A percentile compares a stretch with the other conserved stretches of the same genome.
Conservation (phyloP, 2,797 vertebrate genomes). For the Manis crassicaudata region DNA sequence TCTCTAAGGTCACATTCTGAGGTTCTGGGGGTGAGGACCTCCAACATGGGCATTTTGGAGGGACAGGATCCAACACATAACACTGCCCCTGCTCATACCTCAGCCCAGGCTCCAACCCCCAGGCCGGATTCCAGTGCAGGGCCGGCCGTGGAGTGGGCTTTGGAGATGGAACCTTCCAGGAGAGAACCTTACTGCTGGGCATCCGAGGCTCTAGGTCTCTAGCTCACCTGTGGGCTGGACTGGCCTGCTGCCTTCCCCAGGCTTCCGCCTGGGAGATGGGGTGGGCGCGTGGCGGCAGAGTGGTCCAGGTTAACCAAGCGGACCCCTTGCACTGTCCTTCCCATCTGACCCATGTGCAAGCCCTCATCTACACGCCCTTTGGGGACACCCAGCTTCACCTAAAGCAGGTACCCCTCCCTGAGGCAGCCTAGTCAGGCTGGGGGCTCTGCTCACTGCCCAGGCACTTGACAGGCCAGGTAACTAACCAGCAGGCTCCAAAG, state of each 20-base stretch:
- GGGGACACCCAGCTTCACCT: neutral
- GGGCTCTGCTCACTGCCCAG: neutral
- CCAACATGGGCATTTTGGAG: neutral
- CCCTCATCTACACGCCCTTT: too few relatives aligned
- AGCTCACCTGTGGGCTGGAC: neutral
- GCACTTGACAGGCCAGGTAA: rapidly evolving
- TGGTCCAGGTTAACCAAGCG: neutral
- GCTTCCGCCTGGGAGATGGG: neutral
- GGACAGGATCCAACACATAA: rapidly evolving
- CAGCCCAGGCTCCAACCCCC: neutral
- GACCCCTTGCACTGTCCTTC: neutral
- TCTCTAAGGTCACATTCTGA: neutral
- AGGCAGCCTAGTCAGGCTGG: neutral
- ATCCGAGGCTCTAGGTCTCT: neutral
- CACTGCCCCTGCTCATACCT: neutral
- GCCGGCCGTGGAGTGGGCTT: neutral
- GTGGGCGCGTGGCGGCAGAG: neutral
- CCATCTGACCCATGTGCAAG: neutral
- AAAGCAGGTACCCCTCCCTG: neutral
- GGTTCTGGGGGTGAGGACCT: neutral
- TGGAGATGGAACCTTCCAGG: neutral
- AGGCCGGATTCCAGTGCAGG: rapidly evolving
- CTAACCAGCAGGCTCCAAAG: neutral
- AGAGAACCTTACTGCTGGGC: neutral
- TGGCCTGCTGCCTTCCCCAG: neutral